These are phyloP conservation scores for Drosophila anceps DNA, from an alignment of 2,888 invertebrate species.

Conservation along the genomic window DNA sequence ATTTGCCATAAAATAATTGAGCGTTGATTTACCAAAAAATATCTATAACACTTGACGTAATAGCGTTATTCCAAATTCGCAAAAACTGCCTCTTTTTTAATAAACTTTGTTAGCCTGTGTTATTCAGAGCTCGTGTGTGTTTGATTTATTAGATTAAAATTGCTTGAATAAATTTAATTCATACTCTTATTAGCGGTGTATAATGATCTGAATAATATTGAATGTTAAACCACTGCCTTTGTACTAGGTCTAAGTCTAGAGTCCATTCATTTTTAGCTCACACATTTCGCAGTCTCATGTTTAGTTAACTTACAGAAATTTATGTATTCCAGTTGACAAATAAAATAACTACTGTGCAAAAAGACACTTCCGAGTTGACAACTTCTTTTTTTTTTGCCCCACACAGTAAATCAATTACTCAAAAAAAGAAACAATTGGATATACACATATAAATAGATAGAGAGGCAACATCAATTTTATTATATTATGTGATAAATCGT, in stretches of 20 bases:
- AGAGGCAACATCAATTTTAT: conserved; percentile 42
- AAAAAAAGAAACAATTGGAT: not conserved
- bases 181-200: conserved; percentile 5
- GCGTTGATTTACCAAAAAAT: too few species aligned
- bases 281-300: not conserved
- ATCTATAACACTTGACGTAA: too few species aligned
- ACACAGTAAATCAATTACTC: too few species aligned
- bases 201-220: conserved; percentile 4
- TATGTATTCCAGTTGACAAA: not conserved
- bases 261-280: not conserved
- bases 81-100: not conserved
- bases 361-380: not conserved
- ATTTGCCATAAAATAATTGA: too few species aligned
- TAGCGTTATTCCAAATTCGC: too few species aligned
- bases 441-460: not conserved
- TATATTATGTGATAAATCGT: conserved; percentile 19
- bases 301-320: not conserved
- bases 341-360: too few species aligned
- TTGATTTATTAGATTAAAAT: not conserved
- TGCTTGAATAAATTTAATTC: conserved; percentile 2
- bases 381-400: not conserved
- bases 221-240: not conserved
- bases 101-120: not conserved
- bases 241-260: not conserved
- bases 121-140: not conserved